Evolutionary conservation across 2,113 vertebrate species (phyloP), one percentile per base, ranked within the genome.

Genomic region (Globicephala melas): DNA sequence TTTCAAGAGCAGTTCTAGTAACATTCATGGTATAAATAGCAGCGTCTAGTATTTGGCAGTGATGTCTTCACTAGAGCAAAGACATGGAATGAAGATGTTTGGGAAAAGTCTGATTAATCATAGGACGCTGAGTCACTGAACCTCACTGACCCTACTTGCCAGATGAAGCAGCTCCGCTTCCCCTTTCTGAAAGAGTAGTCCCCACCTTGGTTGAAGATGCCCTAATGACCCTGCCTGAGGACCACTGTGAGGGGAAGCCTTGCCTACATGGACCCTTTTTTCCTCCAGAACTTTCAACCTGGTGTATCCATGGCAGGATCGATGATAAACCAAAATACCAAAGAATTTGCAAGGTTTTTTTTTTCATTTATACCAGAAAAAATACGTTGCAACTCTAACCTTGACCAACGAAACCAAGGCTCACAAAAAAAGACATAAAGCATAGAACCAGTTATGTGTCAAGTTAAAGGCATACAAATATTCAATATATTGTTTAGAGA

Each of bases 261-360:
- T 1, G 23, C 12, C 55, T 4, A 3, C 9, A 15, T 2, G 8
- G 0, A 21, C 18, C 36, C 4, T 23, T 9, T 26, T 41, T 9
- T 36, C 28, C 44, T 50, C n/a, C n/a, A n/a, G 5, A 3, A 2
- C n/a, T 36, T 38, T 8, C n/a, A 55, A 14, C 4, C 26, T 3
- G 4, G 58, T 8, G 12, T 1, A 0, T 14, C 55, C 21, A 1
- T 0, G 44, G 44, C 25, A 12, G 44, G 28, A 44, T 36, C 31
- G 6, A 20, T 33, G 12, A 44, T 36, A 80, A 12, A 9, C 33
- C 8, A 26, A n/a, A 70, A 63, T 14, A 50, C 13, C 67, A 53
- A 11, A 5, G 41, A 31, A 31, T 28, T 38, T 15, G 23, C n/a
- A 65, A 63, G 44, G 23, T 73, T n/a, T 44, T 73, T 73, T n/a